Conservation (phyloP, 2,888 invertebrate species). For the Himalopsyche kuldschensis region DNA sequence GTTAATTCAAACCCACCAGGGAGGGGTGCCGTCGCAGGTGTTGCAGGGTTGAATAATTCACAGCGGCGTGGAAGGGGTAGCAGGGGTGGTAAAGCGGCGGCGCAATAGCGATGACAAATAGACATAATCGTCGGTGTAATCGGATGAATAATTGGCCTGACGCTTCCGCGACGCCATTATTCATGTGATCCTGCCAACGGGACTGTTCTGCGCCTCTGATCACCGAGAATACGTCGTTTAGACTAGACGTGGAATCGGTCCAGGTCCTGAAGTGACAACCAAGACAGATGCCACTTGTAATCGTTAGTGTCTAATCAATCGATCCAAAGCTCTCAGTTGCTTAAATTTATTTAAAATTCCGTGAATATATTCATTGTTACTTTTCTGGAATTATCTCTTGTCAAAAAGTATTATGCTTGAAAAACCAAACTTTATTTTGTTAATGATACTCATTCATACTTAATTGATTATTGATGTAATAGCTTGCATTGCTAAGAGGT, state of each 20-base stretch:
- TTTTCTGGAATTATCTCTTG: no score
- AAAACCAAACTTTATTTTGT: no score
- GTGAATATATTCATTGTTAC: no score
- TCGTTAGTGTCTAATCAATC: no score
- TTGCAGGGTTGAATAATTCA: background rate
- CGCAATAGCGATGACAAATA: constrained; percentile 36
- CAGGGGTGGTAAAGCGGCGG: background rate
- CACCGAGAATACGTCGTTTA: background rate
- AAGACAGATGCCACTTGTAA: no score
- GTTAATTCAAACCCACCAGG: constrained; percentile 2
- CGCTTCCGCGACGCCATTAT: constrained; percentile 27
- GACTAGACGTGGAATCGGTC: background rate
- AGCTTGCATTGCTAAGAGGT: no score
- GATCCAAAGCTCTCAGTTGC: no score
- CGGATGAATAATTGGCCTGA: constrained; percentile 37
- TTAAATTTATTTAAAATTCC: no score
- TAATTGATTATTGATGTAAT: no score
- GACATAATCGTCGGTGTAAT: constrained; percentile 38
- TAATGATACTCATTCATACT: no score
- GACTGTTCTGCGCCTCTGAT: background rate
- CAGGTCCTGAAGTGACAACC: background rate
- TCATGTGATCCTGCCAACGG: constrained; percentile 8
- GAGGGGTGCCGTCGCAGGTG: constrained; percentile 2
- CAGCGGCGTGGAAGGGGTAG: background rate
- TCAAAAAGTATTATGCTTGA: no score